These are phyloP conservation scores for Ophioninae sp. DNA, from an alignment of 2,888 invertebrate species.

Conservation along the genomic window DNA sequence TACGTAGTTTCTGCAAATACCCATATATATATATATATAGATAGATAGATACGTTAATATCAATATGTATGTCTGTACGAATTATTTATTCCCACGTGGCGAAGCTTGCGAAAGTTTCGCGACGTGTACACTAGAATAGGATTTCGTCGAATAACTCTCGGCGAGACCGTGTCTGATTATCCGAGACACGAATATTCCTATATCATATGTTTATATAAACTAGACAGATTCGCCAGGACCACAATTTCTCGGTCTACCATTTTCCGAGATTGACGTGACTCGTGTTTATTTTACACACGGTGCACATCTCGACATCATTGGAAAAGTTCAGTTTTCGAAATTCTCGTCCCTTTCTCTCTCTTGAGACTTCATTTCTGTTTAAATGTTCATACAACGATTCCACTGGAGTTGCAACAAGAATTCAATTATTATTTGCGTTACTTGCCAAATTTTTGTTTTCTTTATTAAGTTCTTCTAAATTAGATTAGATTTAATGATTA, in stretches of 20 bases:
- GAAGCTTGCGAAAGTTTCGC: conserved; percentile 51
- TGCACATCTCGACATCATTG: background rate
- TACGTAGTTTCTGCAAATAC: background rate
- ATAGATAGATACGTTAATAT: background rate
- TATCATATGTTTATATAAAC: background rate
- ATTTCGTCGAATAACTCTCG: conserved; percentile 53
- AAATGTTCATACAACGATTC: background rate
- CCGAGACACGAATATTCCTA: conserved; percentile 14
- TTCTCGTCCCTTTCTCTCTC: background rate
- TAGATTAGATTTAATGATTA: background rate
- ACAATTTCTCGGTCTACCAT: background rate
- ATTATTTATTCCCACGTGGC: conserved; percentile 55
- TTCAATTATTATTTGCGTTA: background rate
- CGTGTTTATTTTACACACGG: background rate
- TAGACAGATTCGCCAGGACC: background rate
- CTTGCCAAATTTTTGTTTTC: background rate
- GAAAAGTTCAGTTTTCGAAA: background rate
- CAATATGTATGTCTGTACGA: conserved; percentile 35
- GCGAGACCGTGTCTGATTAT: conserved; percentile 39
- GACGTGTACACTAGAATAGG: conserved; percentile 27
- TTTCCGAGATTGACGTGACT: conserved; percentile 2
- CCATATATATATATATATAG: background rate
- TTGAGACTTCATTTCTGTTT: background rate
- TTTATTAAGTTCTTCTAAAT: background rate
- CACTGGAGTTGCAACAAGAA: background rate